Conservation (phyloP, 2,797 vertebrate genomes). For the Rhinophrynus dorsalis region DNA sequence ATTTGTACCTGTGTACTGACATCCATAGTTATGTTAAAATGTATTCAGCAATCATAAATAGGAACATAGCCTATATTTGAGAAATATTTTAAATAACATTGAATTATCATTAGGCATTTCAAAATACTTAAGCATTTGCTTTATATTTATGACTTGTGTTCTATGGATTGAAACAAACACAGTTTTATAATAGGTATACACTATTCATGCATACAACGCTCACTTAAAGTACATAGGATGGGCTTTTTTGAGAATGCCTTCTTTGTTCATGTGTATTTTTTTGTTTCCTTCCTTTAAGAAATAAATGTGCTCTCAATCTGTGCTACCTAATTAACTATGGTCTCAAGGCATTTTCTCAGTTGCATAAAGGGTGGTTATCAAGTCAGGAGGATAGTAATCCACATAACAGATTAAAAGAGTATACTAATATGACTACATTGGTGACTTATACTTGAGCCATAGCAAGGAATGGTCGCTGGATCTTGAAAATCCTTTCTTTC, state of each 20-base stretch:
- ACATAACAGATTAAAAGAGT: conserved; percentile 65
- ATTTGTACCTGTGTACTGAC: too few relatives aligned
- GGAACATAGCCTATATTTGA: too few relatives aligned
- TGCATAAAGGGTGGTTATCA: conserved; percentile 71
- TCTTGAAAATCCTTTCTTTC: conserved; percentile 76
- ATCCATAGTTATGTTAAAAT: too few relatives aligned
- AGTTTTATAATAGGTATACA: conserved; percentile 51
- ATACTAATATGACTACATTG: conserved; percentile 70
- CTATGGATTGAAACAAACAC: background rate
- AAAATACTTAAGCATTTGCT: conserved; percentile 58
- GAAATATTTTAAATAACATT: conserved; percentile 54
- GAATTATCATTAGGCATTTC: conserved; percentile 53
- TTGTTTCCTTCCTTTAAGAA: conserved; percentile 66
- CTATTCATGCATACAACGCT: conserved; percentile 58
- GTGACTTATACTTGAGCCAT: conserved; percentile 73
- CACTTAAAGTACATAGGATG: conserved; percentile 57
- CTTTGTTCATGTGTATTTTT: conserved; percentile 39
- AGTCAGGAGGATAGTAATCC: conserved; percentile 72
- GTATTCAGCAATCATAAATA: too few relatives aligned
- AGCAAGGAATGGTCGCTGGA: conserved; percentile 74
- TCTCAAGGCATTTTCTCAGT: conserved; percentile 67
- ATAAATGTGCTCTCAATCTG: conserved; percentile 65
- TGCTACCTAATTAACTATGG: conserved; percentile 67
- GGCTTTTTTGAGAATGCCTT: conserved; percentile 53
- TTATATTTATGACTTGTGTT: background rate